A percentile compares a stretch with the other conserved stretches of the same genome.
phyloP scores from a whole-genome alignment of 2,888 invertebrate species.

The Drosophila bunnanda region DNA sequence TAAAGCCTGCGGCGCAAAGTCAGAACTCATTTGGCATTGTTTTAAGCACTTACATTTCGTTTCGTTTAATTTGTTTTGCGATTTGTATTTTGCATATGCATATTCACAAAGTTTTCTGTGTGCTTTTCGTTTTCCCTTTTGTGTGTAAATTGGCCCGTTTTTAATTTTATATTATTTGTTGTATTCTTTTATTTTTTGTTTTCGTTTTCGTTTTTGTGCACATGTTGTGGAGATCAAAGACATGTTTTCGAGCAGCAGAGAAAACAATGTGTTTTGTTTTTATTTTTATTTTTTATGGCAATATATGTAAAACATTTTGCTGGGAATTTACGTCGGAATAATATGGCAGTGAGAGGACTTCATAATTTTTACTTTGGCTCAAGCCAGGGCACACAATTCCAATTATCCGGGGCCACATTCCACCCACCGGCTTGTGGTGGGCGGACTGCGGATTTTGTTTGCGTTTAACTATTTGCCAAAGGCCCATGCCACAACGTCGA shows the following conservation, averaged over 20 bases:
- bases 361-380: slow-evolving; percentile 35
- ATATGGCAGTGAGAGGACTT: slow-evolving; percentile 11
- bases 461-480: slow-evolving; percentile 54
- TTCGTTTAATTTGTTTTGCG: slow-evolving; percentile 56
- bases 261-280: slow-evolving; percentile 31
- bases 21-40: slow-evolving; percentile 56
- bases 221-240: slow-evolving; percentile 77
- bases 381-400: slow-evolving; percentile 51
- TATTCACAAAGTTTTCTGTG: slow-evolving; percentile 45
- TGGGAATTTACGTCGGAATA: slow-evolving; percentile 70
- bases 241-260: slow-evolving; percentile 65
- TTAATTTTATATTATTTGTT: slow-evolving; percentile 35
- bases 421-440: slow-evolving; percentile 2
- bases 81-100: slow-evolving; percentile 46
- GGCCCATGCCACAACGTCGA: slow-evolving; percentile 35
- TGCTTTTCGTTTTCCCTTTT: slow-evolving; percentile 53
- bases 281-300: slow-evolving; percentile 14
- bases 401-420: slow-evolving; percentile 45
- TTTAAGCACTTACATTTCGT: slow-evolving; percentile 65
- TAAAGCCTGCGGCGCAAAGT: slow-evolving; percentile 33
- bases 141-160: slow-evolving; percentile 47
- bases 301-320: slow-evolving; percentile 54
- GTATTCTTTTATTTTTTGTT: slow-evolving; percentile 7
- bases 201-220: slow-evolving; percentile 36
- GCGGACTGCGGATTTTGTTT: slow-evolving; percentile 55